A percentile compares a stretch with the other conserved stretches of the same genome.
Evolutionary conservation across 2,888 invertebrate genomes (phyloP).

Genomic region (Calliscelio sp.): DNA sequence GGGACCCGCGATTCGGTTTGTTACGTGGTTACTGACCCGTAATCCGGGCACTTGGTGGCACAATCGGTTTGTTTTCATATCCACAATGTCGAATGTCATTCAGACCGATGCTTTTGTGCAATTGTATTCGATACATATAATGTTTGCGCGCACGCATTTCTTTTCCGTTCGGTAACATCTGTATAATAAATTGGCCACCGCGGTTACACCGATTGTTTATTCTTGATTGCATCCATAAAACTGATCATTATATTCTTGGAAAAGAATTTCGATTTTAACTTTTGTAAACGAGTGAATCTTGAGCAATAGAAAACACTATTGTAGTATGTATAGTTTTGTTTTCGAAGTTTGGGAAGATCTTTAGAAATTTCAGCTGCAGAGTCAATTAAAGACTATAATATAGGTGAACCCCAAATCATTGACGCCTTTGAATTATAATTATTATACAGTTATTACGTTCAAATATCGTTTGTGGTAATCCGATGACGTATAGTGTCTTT

Average conservation of each 20-base stretch:
- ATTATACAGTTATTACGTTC: too few relatives aligned
- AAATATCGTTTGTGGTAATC: not conserved
- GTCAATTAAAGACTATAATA: too few relatives aligned
- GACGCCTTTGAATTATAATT: not conserved
- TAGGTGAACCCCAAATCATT: too few relatives aligned
- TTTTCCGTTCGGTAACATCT: constrained; percentile 18
- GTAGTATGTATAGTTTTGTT: too few relatives aligned
- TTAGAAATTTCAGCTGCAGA: too few relatives aligned
- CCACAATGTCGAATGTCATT: constrained; percentile 63
- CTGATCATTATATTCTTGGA: not conserved
- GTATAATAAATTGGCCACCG: not conserved
- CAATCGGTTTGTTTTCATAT: constrained; percentile 71
- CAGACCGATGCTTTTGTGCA: not conserved
- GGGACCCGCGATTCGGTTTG: constrained; percentile 32
- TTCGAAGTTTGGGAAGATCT: too few relatives aligned
- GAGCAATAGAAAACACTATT: too few relatives aligned
- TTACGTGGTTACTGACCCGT: constrained; percentile 73
- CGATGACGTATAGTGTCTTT: not conserved
- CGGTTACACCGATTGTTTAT: constrained; percentile 4
- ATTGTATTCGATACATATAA: too few relatives aligned
- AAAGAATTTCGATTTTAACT: not conserved
- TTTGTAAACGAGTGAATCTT: too few relatives aligned
- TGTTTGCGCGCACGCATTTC: constrained; percentile 10
- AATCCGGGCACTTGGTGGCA: constrained; percentile 31
- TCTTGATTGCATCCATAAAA: constrained; percentile 31